Conservation (phyloP, 2,888 invertebrate species). For the Toxonevra muliebris region DNA sequence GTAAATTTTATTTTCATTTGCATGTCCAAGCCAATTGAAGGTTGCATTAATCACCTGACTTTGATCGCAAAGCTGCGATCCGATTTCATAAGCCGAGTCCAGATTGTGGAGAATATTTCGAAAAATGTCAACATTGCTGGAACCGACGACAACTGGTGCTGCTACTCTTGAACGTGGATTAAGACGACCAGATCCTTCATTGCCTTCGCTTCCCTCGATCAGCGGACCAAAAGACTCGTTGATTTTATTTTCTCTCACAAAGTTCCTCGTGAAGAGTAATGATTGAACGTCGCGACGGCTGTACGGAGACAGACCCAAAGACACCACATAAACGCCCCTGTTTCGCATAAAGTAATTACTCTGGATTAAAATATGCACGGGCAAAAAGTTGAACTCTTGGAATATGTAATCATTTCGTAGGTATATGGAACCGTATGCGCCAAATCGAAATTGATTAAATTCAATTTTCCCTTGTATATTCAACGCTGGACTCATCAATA, state of each 20-base stretch:
- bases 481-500: conserved; percentile 83
- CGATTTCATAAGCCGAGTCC: conserved; percentile 91
- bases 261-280: conserved; percentile 87
- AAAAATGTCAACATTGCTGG: conserved; percentile 86
- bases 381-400: conserved; percentile 82
- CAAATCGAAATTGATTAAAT: conserved; percentile 87
- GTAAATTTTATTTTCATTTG: conserved; percentile 78
- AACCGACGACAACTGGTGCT: conserved; percentile 90
- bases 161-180: conserved; percentile 92
- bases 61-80: conserved; percentile 94
- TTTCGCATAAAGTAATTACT: conserved; percentile 93
- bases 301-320: conserved; percentile 87
- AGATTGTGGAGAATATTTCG: conserved; percentile 93
- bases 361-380: conserved; percentile 76
- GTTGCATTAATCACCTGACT: conserved; percentile 93
- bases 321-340: conserved; percentile 86
- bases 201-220: conserved; percentile 58
- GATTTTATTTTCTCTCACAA: conserved; percentile 85
- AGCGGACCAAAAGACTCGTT: conserved; percentile 82
- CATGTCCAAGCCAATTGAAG: conserved; percentile 90
- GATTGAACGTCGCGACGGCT: conserved; percentile 82
- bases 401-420: conserved; percentile 77
- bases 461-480: conserved; percentile 82
- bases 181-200: conserved; percentile 71
- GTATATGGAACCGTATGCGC: conserved; percentile 82